Percentiles rank a stretch among this genome's conserved stretches.
Evolutionary conservation across 2,797 vertebrate species (phyloP).

Genomic region (Pangasius krempfi): DNA sequence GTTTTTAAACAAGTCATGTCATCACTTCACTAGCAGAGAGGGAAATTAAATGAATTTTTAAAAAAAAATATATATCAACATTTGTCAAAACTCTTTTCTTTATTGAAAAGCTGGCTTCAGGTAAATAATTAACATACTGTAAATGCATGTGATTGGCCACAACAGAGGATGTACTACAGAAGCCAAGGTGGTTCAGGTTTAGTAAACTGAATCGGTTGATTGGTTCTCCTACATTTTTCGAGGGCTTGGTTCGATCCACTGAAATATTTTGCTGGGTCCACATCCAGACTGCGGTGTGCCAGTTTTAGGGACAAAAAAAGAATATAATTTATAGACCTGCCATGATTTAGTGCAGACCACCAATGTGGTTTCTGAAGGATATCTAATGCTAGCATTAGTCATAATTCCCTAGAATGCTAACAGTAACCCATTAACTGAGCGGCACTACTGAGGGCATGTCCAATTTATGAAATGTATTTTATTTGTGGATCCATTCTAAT

Average conservation of each 20-base stretch:
- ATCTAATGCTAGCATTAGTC: not conserved
- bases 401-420: constrained; percentile 4
- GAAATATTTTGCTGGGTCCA: constrained; percentile 1
- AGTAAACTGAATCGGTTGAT: not conserved
- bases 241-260: not conserved
- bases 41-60: not conserved
- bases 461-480: not conserved
- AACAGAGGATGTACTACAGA: not conserved
- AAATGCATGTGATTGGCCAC: not conserved
- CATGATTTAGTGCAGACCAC: constrained; percentile 11
- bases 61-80: not conserved
- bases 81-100: not conserved
- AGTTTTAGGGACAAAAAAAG: not conserved
- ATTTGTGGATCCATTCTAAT: not conserved
- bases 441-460: not conserved
- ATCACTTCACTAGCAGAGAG: not conserved
- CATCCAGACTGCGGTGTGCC: not conserved
- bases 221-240: not conserved
- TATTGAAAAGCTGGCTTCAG: not conserved
- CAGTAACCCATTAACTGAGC: not conserved
- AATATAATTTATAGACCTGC: constrained; percentile 18
- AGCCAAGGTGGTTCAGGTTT: not conserved
- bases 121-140: not conserved
- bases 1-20: not conserved
- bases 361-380: constrained; percentile 9